These are phyloP conservation scores for Littorina saxatilis DNA, from an alignment of 1,140 invertebrate species.

Conservation along the genomic window DNA sequence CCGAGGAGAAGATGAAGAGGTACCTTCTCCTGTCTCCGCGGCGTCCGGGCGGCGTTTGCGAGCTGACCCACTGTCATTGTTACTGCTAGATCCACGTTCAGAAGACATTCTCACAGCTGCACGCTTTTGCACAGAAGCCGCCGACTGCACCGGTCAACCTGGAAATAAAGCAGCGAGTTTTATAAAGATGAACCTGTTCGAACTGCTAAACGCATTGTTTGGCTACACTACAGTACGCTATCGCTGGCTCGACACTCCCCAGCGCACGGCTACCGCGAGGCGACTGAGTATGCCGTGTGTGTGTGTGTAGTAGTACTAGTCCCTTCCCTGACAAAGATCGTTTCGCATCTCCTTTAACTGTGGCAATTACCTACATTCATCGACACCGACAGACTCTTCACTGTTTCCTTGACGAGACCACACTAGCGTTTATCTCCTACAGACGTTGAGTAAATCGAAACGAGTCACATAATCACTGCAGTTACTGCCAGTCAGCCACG, in stretches of 20 bases:
- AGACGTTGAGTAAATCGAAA: slow-evolving; percentile 26
- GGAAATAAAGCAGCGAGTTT: slow-evolving; percentile 33
- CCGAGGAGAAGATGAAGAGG: slow-evolving; percentile 23
- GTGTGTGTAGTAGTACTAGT: too few species aligned
- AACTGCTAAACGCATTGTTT: slow-evolving; percentile 37
- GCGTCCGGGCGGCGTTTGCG: slow-evolving; percentile 13
- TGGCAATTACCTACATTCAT: neutral
- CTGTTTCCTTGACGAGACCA: neutral
- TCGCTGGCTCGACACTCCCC: slow-evolving; percentile 27
- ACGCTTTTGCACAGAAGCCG: neutral
- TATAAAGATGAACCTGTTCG: slow-evolving; percentile 36
- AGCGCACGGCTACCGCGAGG: slow-evolving; percentile 9
- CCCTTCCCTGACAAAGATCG: neutral
- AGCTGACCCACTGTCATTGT: slow-evolving; percentile 22
- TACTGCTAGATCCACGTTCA: slow-evolving; percentile 29
- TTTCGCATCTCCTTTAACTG: neutral
- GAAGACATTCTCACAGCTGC: slow-evolving; percentile 30
- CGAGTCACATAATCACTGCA: slow-evolving; percentile 21
- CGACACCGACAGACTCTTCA: neutral
- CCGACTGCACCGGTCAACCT: slow-evolving; percentile 21
- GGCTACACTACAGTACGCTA: slow-evolving; percentile 5
- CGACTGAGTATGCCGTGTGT: neutral
- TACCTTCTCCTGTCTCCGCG: slow-evolving; percentile 33
- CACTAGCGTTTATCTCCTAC: slow-evolving; percentile 5
- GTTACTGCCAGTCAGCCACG: slow-evolving; percentile 23